phyloP scores from a whole-genome alignment of 2,113 vertebrate species.

The Nothocercus nigrocapillus region DNA sequence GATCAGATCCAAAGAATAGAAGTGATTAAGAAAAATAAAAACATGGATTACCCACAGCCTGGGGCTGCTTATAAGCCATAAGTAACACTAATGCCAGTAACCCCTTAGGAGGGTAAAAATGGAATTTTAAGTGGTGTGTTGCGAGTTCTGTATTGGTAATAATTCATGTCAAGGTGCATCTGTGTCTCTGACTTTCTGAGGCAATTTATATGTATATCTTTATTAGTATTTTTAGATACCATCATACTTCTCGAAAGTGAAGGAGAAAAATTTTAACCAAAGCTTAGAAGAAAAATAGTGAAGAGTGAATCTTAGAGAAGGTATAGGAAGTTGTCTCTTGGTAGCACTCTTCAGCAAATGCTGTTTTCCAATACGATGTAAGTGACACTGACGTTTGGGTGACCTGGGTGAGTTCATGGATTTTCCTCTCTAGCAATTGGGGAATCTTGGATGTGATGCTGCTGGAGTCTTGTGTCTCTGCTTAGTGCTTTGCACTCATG shows the following conservation, averaged over 20 bases:
- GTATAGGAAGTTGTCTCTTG: not conserved
- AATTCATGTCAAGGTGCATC: not conserved
- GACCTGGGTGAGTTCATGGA: not conserved
- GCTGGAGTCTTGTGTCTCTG: not conserved
- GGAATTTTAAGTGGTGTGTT: conserved; percentile 45
- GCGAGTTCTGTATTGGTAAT: not conserved
- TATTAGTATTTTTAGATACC: not conserved
- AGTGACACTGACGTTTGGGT: not conserved
- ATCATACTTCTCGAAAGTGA: not conserved
- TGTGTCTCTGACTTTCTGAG: not conserved
- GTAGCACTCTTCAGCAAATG: not conserved
- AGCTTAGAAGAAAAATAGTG: not conserved
- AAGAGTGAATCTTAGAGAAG: not conserved
- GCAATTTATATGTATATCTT: not conserved
- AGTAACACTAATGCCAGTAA: not conserved
- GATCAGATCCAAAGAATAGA: not conserved
- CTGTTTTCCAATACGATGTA: not conserved
- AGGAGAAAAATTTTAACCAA: not conserved
- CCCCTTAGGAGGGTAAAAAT: conserved; percentile 39
- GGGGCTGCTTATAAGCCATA: not conserved
- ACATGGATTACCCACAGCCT: not conserved
- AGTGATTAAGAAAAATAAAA: not conserved
- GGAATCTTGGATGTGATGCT: not conserved
- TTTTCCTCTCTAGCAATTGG: not conserved
- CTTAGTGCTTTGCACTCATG: not conserved